These are phyloP conservation scores for Ophioninae sp. DNA, from an alignment of 2,888 invertebrate genomes.

Conservation along the genomic window DNA sequence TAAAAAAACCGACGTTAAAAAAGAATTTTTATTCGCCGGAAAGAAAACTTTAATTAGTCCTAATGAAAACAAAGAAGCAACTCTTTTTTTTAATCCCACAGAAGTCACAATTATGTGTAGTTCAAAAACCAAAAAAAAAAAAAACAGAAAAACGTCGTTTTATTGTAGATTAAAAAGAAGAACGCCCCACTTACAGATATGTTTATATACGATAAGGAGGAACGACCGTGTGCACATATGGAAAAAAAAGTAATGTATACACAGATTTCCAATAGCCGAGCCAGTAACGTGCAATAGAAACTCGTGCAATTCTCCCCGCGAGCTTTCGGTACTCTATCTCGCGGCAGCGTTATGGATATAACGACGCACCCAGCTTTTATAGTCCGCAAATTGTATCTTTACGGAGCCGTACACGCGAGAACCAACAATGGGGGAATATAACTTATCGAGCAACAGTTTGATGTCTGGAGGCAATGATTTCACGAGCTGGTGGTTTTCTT, in stretches of 20 bases:
- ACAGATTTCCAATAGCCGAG: slow-evolving; percentile 31
- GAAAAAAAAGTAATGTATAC: slow-evolving; percentile 5
- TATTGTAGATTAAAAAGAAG: no score
- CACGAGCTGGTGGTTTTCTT: slow-evolving; percentile 32
- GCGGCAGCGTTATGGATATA: slow-evolving; percentile 49
- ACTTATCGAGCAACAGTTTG: slow-evolving; percentile 67
- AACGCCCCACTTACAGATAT: not conserved
- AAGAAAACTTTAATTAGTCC: no score
- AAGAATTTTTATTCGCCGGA: no score
- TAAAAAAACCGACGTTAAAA: no score
- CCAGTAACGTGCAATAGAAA: slow-evolving; percentile 46
- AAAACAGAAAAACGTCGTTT: no score
- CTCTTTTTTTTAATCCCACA: no score
- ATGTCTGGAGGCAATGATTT: slow-evolving; percentile 55
- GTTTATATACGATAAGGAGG: not conserved
- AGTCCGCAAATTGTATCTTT: slow-evolving; percentile 71
- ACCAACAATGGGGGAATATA: slow-evolving; percentile 54
- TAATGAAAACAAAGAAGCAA: no score
- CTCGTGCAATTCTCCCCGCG: slow-evolving; percentile 38
- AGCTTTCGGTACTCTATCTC: slow-evolving; percentile 35
- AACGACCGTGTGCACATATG: slow-evolving; percentile 32
- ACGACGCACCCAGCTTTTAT: slow-evolving; percentile 63
- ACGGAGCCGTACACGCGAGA: slow-evolving; percentile 61
- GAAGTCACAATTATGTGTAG: no score
- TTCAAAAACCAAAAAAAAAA: no score